Conservation (phyloP, 1,140 invertebrate species). For the Pogonus chalceus region DNA sequence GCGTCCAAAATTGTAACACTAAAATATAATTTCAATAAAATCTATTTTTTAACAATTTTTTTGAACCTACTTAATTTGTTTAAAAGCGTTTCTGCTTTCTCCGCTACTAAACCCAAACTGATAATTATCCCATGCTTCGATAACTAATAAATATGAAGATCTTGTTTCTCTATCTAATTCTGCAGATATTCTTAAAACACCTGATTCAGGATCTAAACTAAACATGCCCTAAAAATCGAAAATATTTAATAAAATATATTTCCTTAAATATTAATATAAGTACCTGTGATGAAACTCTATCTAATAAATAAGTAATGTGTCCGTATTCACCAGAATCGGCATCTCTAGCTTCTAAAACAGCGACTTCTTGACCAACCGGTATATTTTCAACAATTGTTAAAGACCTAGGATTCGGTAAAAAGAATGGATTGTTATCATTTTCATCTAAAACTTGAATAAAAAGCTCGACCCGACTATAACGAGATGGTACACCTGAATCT, state of each 20-base stretch:
- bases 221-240: constrained; percentile 54
- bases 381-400: constrained; percentile 70
- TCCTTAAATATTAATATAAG: neutral
- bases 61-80: constrained; percentile 69
- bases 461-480: constrained; percentile 56
- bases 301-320: constrained; percentile 80
- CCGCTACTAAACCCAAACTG: constrained; percentile 83
- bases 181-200: constrained; percentile 68
- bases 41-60: constrained; percentile 12
- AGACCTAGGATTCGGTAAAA: constrained; percentile 57
- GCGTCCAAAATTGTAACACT: constrained; percentile 65
- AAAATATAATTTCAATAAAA: constrained; percentile 25
- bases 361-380: constrained; percentile 61
- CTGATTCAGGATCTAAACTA: constrained; percentile 74
- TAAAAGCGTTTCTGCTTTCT: constrained; percentile 84
- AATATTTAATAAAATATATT: neutral
- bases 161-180: constrained; percentile 73
- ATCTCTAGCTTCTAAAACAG: constrained; percentile 67
- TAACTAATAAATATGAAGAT: constrained; percentile 65
- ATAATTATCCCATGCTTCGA: constrained; percentile 92
- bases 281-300: constrained; percentile 72
- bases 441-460: constrained; percentile 76
- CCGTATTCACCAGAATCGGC: constrained; percentile 82
- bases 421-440: constrained; percentile 89
- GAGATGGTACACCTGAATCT: constrained; percentile 68